A percentile compares a stretch with the other conserved stretches of the same genome.
phyloP scores from a whole-genome alignment of 2,797 vertebrate genomes.

The Sebastes iracundus region DNA sequence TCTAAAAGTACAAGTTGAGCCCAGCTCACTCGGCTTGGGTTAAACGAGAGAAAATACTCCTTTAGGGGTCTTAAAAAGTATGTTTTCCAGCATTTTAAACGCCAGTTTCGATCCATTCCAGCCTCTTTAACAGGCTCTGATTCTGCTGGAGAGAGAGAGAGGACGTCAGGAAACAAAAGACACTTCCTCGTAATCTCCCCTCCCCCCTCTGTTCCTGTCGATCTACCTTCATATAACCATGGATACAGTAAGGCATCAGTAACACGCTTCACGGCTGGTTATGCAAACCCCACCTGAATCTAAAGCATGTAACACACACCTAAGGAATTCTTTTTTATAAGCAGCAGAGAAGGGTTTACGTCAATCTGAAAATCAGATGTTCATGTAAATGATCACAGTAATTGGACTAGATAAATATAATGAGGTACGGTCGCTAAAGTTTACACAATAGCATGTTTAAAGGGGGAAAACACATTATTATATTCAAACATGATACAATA shows the following conservation, averaged over 20 bases:
- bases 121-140: background rate
- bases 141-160: conserved; percentile 8
- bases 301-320: conserved; percentile 16
- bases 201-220: conserved; percentile 11
- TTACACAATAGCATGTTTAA: background rate
- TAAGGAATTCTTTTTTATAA: background rate
- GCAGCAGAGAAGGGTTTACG: conserved; percentile 12
- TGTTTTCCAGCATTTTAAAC: conserved; percentile 19
- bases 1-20: conserved; percentile 3
- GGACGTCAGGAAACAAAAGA: conserved; percentile 3
- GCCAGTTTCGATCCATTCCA: conserved; percentile 16
- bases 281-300: conserved; percentile 42
- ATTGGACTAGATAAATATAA: background rate
- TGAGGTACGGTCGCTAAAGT: conserved; percentile 6
- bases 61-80: background rate
- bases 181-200: background rate
- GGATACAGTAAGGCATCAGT: conserved; percentile 74
- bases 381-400: background rate
- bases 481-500: background rate
- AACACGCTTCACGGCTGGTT: conserved; percentile 40
- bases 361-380: conserved; percentile 5
- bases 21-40: conserved; percentile 16
- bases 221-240: conserved; percentile 42
- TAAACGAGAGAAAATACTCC: background rate
- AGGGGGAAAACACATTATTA: background rate